Evolutionary conservation across 2,113 vertebrate species (phyloP), one percentile per base, ranked within the genome.

Genomic region (Oenanthe melanoleuca): DNA sequence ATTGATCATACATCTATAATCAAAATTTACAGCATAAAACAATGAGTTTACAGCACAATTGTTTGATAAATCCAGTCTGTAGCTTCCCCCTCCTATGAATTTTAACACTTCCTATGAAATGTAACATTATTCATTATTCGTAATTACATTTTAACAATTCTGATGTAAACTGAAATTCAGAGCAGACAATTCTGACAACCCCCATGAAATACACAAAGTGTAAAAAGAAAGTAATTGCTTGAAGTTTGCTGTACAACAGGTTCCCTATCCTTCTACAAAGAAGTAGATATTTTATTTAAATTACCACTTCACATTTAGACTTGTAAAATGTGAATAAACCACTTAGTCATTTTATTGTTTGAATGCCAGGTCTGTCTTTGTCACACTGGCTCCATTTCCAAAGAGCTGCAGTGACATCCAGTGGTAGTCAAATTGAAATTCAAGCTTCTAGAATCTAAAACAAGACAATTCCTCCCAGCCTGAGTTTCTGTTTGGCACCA

Each of bases 321-420:
- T 38, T 44, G 50, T 55, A 80, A 75, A 81, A 61, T 11, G 38
- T n/a, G 63, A 85, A 80, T 24, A 89, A 82, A 67, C 20, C 37
- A 44, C 69, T 42, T 9, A 60, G n/a, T 66, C 34, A 37, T 55
- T 80, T 88, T 77, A 91, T 78, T 89, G 86, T 92, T 49, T 70
- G 25, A 65, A 57, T 17, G 57, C 78, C 7, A 2, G 60, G 50
- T 28, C 67, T 47, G 44, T 19, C 86, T 93, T 83, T 92, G 70
- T 71, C 86, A 57, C 29, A 6, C 71, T 70, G 63, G 63, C 65
- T 78, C 52, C 31, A 78, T 75, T 84, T 63, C 5, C 33, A 63
- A 89, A 75, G 91, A 80, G 64, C 83, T 93, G 73, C 80, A 93
- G 89, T 44, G 75, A 91, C 86, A 94, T 66, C 94, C 71, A 88